phyloP scores from a whole-genome alignment of 1,140 invertebrate species.

The Coboldia fuscipes region DNA sequence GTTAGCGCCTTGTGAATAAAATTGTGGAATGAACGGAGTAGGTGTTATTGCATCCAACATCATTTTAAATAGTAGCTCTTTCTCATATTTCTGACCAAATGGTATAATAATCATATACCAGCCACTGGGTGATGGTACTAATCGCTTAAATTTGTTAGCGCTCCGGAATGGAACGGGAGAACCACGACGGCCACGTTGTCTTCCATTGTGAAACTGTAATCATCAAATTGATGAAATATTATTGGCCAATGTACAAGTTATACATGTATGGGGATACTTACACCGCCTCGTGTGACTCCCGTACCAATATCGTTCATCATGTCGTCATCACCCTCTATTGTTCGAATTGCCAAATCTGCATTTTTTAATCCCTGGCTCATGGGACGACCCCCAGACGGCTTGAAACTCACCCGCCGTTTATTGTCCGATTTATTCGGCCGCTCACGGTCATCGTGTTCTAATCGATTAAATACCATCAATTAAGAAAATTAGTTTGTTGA shows the following conservation, averaged over 20 bases:
- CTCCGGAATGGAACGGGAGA: conserved; percentile 21
- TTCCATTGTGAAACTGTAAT: conserved; percentile 12
- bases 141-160: conserved; percentile 15
- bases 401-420: conserved; percentile 28
- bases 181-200: conserved; percentile 16
- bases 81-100: conserved; percentile 48
- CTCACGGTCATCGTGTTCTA: conserved; percentile 25
- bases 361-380: conserved; percentile 23
- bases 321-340: conserved; percentile 30
- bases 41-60: conserved; percentile 36
- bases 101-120: conserved; percentile 37
- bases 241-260: neutral
- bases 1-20: conserved; percentile 29
- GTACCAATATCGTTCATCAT: conserved; percentile 23
- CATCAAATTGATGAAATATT: neutral
- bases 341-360: conserved; percentile 19
- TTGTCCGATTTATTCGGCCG: conserved; percentile 7
- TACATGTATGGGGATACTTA: conserved; percentile 4
- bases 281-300: conserved; percentile 9
- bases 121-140: conserved; percentile 21
- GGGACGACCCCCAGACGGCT: conserved; percentile 15
- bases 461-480: too few relatives aligned
- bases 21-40: conserved; percentile 37
- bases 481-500: too few relatives aligned
- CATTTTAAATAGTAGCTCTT: conserved; percentile 35